phyloP scores from a whole-genome alignment of 2,113 vertebrate species.

The Tonatia bakeri region DNA sequence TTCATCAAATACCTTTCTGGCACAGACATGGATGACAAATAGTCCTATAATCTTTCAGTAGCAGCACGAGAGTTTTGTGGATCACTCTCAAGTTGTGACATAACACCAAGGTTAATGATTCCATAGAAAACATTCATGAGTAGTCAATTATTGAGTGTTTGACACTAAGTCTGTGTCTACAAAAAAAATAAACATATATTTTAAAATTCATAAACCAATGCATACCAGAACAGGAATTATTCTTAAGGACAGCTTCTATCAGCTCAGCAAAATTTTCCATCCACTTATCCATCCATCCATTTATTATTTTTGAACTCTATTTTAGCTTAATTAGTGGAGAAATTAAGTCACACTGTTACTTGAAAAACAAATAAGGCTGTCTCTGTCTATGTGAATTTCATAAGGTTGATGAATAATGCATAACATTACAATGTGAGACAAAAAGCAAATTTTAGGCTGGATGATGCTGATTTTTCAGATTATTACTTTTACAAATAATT shows the following conservation, averaged over 20 bases:
- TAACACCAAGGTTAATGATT: constrained; percentile 52
- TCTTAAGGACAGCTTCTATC: constrained; percentile 30
- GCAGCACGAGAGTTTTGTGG: constrained; percentile 43
- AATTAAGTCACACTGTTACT: constrained; percentile 37
- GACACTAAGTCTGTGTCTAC: constrained; percentile 50
- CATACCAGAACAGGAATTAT: not conserved
- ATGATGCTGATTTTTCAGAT: constrained; percentile 42
- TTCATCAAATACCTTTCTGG: constrained; percentile 50
- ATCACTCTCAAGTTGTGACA: constrained; percentile 59
- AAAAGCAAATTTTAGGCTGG: not conserved
- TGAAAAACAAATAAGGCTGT: constrained; percentile 21
- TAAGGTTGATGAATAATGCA: constrained; percentile 18
- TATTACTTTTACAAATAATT: constrained; percentile 45
- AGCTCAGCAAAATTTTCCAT: constrained; percentile 43
- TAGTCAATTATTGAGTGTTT: constrained; percentile 53
- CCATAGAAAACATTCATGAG: constrained; percentile 56
- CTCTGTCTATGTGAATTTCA: not conserved
- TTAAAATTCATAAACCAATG: constrained; percentile 49
- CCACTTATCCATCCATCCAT: not conserved
- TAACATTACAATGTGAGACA: constrained; percentile 18
- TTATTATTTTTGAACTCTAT: constrained; percentile 32
- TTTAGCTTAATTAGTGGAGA: not conserved
- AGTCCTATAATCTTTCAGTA: constrained; percentile 45
- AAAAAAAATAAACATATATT: constrained; percentile 24
- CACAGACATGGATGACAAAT: constrained; percentile 54